These are phyloP conservation scores for Oopsacas minuta DNA, from an alignment of 37 sponge, comb jelly and placozoan species.

Conservation along the genomic window DNA sequence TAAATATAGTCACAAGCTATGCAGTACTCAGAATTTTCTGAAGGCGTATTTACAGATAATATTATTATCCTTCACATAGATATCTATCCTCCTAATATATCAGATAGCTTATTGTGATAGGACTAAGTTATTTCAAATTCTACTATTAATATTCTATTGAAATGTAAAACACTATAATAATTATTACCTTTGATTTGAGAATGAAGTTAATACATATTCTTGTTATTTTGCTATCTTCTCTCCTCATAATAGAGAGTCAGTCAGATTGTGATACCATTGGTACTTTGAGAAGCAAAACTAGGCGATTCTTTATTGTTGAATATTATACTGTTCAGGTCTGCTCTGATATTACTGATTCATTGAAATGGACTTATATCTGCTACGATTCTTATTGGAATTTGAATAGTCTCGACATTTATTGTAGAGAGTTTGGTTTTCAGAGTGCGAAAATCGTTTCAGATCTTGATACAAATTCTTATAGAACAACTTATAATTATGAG, in stretches of 20 bases:
- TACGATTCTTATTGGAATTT: not conserved
- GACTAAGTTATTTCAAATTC: no score
- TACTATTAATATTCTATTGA: no score
- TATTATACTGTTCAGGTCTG: not conserved
- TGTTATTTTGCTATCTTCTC: not conserved
- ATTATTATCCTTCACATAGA: no score
- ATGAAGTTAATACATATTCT: no score
- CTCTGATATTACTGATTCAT: not conserved
- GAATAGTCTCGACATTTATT: not conserved
- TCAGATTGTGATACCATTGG: not conserved
- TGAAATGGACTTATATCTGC: not conserved
- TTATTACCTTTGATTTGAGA: no score
- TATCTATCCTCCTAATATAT: no score
- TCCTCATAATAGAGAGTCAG: not conserved
- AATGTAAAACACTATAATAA: no score
- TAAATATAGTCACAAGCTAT: no score
- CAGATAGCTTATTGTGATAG: no score
- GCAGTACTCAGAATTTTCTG: no score
- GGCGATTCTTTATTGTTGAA: no score
- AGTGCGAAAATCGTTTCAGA: not conserved
- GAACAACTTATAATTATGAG: not conserved
- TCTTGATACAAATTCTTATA: not conserved
- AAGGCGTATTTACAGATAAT: no score
- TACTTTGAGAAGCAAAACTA: not conserved
- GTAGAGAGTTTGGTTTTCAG: not conserved